These are phyloP conservation scores for Trisateles emortualis DNA, from an alignment of 2,888 invertebrate genomes.

Conservation along the genomic window DNA sequence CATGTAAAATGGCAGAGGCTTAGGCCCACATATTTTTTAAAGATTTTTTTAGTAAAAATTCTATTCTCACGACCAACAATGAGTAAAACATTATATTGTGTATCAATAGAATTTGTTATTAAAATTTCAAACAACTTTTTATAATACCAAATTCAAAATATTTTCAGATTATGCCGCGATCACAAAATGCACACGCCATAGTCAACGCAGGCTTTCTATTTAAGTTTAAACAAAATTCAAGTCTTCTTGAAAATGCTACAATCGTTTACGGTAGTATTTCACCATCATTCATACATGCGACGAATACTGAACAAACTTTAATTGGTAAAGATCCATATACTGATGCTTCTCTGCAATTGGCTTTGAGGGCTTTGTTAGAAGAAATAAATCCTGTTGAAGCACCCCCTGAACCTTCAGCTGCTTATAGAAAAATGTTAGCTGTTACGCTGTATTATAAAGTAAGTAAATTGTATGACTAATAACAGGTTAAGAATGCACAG, in stretches of 20 bases:
- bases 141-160: neutral
- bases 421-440: slow-evolving; percentile 87
- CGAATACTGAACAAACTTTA: slow-evolving; percentile 81
- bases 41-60: no score
- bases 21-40: no score
- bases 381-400: slow-evolving; percentile 61
- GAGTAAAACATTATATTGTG: no score
- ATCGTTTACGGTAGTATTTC: slow-evolving; percentile 88
- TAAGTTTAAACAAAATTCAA: slow-evolving; percentile 73
- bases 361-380: slow-evolving; percentile 53
- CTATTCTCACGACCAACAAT: no score
- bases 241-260: slow-evolving; percentile 75
- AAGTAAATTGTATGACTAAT: slow-evolving; percentile 17
- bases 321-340: slow-evolving; percentile 74
- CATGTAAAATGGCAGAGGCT: no score
- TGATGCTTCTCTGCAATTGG: slow-evolving; percentile 72
- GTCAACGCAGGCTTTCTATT: slow-evolving; percentile 91
- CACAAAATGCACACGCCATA: slow-evolving; percentile 91
- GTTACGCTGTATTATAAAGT: slow-evolving; percentile 88
- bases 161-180: slow-evolving; percentile 89
- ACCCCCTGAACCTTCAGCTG: slow-evolving; percentile 85
- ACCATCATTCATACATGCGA: slow-evolving; percentile 76
- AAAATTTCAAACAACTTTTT: no score
- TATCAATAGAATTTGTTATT: no score
- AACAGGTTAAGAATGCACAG: no score